Evolutionary conservation across 92 coral and sea anemone genomes (phyloP), one percentile per base, ranked within the genome.

Genomic region (Metridium senile): DNA sequence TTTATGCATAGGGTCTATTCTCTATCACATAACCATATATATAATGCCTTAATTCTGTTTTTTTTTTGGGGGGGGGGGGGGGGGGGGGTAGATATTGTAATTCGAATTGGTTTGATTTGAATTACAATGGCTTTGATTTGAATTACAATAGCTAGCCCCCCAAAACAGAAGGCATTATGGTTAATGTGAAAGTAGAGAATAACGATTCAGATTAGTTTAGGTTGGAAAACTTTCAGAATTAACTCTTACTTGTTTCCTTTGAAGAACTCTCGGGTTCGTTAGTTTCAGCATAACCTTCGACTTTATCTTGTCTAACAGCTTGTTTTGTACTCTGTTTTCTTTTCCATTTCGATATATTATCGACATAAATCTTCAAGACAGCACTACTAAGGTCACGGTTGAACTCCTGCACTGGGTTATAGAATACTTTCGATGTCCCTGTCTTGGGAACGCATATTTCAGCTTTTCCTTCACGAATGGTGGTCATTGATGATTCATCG

Each of bases 401-500:
- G 86, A 95, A 95, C 58, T 93, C 99, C 75, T 95, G 99, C 31
- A 95, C 99, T 29, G 97, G 99, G 58, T 95, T 95, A 74, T 95
- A 95, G 56, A 95, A 95, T 33, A 95, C 99, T 26, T 54, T 34
- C 34, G 59, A 52, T 25, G 29, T 56, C 16, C 62, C 65, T 9
- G 88, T 88, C 63, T 89, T 95, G 1, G 91, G 91, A 73, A 93
- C 93, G 43, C 83, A 82, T 11, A 95, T 95, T 72, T 89, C 94
- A 21, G 99, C 99, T 85, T 93, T 89, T 59, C 99, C 99, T 75
- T 95, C 99, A 26, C 85, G 82, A 25, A 95, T 52, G 26, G 77
- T 31, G n/a, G 82, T 54, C 74, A 71, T 47, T 62, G 61, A 22
- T 16, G 34, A 33, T 31, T 19, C 70, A 26, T 66, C 34, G 26